A percentile compares a stretch with the other conserved stretches of the same genome.
Evolutionary conservation across 1,140 invertebrate genomes (phyloP).

Genomic region (Galleria mellonella): DNA sequence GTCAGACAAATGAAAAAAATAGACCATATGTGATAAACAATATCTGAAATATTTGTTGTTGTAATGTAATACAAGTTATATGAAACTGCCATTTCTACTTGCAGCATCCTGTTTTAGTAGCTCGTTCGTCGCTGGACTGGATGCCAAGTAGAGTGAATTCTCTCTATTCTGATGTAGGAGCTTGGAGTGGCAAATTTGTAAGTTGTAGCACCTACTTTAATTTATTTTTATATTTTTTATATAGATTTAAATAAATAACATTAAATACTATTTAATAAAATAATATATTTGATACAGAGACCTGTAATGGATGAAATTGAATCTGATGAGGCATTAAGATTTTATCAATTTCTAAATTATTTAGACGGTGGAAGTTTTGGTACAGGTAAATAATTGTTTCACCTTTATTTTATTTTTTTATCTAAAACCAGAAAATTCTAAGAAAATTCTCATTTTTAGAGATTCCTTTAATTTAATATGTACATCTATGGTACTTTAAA

Average conservation of each 20-base stretch:
- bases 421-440: too few relatives aligned
- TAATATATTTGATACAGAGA: conserved; percentile 33
- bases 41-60: too few relatives aligned
- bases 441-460: too few relatives aligned
- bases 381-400: conserved; percentile 31
- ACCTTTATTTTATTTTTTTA: neutral
- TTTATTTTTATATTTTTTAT: neutral
- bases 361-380: conserved; percentile 64
- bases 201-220: conserved; percentile 11
- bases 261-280: too few relatives aligned
- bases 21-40: too few relatives aligned
- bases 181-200: conserved; percentile 69
- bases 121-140: conserved; percentile 59
- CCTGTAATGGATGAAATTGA: conserved; percentile 69
- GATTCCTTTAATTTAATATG: too few relatives aligned
- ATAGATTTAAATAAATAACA: too few relatives aligned
- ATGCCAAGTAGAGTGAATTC: conserved; percentile 66
- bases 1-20: too few relatives aligned
- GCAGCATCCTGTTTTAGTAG: conserved; percentile 56
- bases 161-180: conserved; percentile 61
- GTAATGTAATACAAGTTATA: too few relatives aligned
- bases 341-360: conserved; percentile 67
- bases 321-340: conserved; percentile 62
- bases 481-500: too few relatives aligned
- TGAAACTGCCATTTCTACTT: conserved; percentile 7